Evolutionary conservation across 2,797 vertebrate genomes (phyloP), one percentile per base, ranked within the genome.

Genomic region (Aldrovandia affinis): DNA sequence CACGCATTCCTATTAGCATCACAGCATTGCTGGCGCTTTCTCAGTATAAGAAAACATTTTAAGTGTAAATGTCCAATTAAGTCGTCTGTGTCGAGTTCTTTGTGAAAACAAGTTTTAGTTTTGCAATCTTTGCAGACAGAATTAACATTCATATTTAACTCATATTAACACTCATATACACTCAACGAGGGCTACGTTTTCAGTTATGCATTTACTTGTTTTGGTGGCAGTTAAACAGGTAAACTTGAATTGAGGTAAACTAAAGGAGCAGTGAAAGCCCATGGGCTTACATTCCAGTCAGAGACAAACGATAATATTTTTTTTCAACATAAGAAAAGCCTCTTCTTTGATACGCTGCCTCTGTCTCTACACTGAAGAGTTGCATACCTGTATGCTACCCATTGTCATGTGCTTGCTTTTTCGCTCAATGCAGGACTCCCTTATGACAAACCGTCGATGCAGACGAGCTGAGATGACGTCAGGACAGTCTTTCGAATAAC

Each of bases 401-500:
- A n/a, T n/a, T n/a, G n/a, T n/a, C n/a, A n/a, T n/a, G n/a, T n/a
- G n/a, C n/a, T n/a, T n/a, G n/a, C n/a, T n/a, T n/a, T n/a, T n/a
- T n/a, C n/a, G n/a, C n/a, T n/a, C n/a, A n/a, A n/a, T n/a, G n/a
- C n/a, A 75, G 28, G 22, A 18, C 70, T 22, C 9, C 73, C 25
- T 28, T 77, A 3, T 77, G 39, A 36, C 5, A 75, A 75, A 77
- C 73, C 25, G 42, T 47, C 42, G 22, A 47, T 25, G 73, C 1
- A 42, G 7, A 73, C 22, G 33, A 20, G 20, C 36, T 6, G 80
- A 28, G 84, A 28, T 47, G 33, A 57, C 84, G 85, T 36, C 83
- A 75, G 86, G 20, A 33, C 70, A 63, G 54, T 84, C 86, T 88
- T 90, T 92, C 83, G 86, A 85, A 79, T 73, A 42, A 85, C 83